Evolutionary conservation across 2,888 invertebrate genomes (phyloP).

Genomic region (Cerastoderma edule): DNA sequence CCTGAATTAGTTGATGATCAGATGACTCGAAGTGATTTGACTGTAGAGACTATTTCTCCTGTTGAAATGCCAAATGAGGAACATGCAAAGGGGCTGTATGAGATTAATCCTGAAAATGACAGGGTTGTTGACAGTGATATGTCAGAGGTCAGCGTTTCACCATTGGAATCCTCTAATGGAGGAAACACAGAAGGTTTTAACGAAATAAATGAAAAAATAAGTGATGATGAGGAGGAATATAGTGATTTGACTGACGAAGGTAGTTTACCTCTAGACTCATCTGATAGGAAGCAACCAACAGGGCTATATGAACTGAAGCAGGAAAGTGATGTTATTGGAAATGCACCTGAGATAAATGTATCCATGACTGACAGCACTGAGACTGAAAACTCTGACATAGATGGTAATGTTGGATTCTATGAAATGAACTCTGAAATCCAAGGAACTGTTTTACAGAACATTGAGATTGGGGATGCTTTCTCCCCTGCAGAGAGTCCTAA

Average conservation of each 20-base stretch:
- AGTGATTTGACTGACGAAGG: slow-evolving; percentile 29
- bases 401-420: slow-evolving; percentile 34
- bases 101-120: slow-evolving; percentile 29
- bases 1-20: slow-evolving; percentile 10
- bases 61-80: slow-evolving; percentile 42
- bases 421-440: slow-evolving; percentile 49
- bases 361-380: slow-evolving; percentile 30
- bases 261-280: slow-evolving; percentile 43
- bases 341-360: slow-evolving; percentile 31
- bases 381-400: slow-evolving; percentile 20
- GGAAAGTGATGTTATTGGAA: neutral
- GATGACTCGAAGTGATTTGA: slow-evolving; percentile 27
- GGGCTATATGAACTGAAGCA: slow-evolving; percentile 46
- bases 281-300: slow-evolving; percentile 30
- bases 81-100: slow-evolving; percentile 39
- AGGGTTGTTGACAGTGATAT: neutral
- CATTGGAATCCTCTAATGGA: slow-evolving; percentile 23
- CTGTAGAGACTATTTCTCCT: slow-evolving; percentile 35
- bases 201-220: slow-evolving; percentile 41
- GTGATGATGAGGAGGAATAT: slow-evolving; percentile 2
- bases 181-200: slow-evolving; percentile 46
- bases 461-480: slow-evolving; percentile 51
- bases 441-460: slow-evolving; percentile 55
- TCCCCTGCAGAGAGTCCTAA: slow-evolving; percentile 59
- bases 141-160: slow-evolving; percentile 34